phyloP scores from a whole-genome alignment of 2,888 invertebrate genomes.

The Tiliacea citrago region DNA sequence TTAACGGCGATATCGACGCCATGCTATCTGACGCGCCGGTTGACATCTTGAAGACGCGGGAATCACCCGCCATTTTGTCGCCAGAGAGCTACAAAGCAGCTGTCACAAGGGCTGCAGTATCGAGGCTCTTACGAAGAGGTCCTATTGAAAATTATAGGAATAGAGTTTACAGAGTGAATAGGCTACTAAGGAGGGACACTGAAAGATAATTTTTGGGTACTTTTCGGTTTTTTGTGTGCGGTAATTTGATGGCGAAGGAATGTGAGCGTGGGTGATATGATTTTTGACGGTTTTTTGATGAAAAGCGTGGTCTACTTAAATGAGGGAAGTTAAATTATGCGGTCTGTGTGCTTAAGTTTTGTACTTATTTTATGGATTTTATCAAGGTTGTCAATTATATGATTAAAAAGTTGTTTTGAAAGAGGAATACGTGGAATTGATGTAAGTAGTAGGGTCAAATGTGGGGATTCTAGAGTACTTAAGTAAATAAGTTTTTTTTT shows the following conservation, averaged over 20 bases:
- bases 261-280: slow-evolving; percentile 27
- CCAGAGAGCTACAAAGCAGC: slow-evolving; percentile 86
- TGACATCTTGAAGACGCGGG: slow-evolving; percentile 83
- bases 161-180: slow-evolving; percentile 84
- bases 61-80: slow-evolving; percentile 86
- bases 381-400: slow-evolving; percentile 58
- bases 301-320: not conserved
- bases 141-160: slow-evolving; percentile 85
- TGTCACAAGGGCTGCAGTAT: slow-evolving; percentile 83
- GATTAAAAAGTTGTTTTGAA: slow-evolving; percentile 31
- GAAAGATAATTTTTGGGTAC: slow-evolving; percentile 82
- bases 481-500: not conserved
- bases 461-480: slow-evolving; percentile 2
- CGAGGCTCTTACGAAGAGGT: slow-evolving; percentile 78
- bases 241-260: slow-evolving; percentile 35
- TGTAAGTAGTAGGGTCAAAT: slow-evolving; percentile 4
- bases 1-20: slow-evolving; percentile 86
- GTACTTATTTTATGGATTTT: slow-evolving; percentile 36
- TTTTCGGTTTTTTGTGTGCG: slow-evolving; percentile 58
- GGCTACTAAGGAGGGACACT: slow-evolving; percentile 82
- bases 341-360: slow-evolving; percentile 28
- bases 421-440: slow-evolving; percentile 37
- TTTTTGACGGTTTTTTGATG: slow-evolving; percentile 28
- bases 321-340: not conserved
- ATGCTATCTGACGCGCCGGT: slow-evolving; percentile 84